phyloP scores from a whole-genome alignment of 2,113 vertebrate species.

The Brachyistius frenatus region DNA sequence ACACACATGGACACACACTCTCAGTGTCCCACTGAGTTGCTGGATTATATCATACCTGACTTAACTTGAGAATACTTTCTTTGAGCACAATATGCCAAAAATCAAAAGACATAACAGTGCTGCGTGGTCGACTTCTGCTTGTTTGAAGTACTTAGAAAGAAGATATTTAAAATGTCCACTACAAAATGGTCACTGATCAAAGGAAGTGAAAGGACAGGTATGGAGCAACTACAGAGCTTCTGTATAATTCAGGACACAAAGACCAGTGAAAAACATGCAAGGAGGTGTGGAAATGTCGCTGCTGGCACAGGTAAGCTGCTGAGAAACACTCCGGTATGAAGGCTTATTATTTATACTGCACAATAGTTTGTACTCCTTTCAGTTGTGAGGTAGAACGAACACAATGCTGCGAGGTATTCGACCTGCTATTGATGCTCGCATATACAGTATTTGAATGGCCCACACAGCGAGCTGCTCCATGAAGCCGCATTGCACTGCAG shows the following conservation, averaged over 20 bases:
- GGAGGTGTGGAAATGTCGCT: background rate
- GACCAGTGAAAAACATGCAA: background rate
- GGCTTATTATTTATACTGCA: background rate
- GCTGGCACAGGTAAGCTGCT: background rate
- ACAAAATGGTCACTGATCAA: conserved; percentile 40
- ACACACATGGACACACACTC: background rate
- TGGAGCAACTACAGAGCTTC: background rate
- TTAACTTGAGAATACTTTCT: conserved; percentile 43
- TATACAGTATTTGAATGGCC: background rate
- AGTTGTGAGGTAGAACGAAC: background rate
- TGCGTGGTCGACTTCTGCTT: conserved; percentile 19
- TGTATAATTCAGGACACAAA: conserved; percentile 23
- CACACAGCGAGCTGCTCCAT: background rate
- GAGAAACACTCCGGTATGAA: conserved; percentile 8
- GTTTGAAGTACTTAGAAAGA: conserved; percentile 49
- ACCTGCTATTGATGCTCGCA: background rate
- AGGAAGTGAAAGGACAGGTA: conserved; percentile 36
- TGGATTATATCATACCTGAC: conserved; percentile 56
- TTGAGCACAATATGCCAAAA: conserved; percentile 57
- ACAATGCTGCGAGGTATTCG: background rate
- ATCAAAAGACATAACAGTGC: conserved; percentile 45
- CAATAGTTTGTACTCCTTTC: conserved; percentile 11
- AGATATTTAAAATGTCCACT: conserved; percentile 49
- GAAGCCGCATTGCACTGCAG: background rate
- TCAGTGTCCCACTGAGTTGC: conserved; percentile 24